Conservation (phyloP, 2,113 vertebrate genomes). For the Pithys albifrons region DNA sequence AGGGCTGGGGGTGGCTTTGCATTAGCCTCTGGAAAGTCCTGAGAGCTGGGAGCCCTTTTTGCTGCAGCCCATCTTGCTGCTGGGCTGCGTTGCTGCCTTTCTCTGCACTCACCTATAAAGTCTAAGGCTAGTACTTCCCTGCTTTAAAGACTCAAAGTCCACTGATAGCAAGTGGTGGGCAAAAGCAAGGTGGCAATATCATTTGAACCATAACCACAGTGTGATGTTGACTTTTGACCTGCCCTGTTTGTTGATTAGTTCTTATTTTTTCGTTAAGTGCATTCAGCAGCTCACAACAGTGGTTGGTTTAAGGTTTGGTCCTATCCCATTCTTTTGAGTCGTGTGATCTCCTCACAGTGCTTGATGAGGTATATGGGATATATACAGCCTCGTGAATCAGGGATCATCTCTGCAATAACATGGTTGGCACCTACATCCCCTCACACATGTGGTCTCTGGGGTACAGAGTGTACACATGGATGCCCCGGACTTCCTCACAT, state of each 20-base stretch:
- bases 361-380: background rate
- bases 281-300: background rate
- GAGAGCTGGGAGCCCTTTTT: background rate
- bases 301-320: background rate
- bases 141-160: background rate
- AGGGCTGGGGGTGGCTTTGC: background rate
- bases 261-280: background rate
- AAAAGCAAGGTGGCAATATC: fast-evolving
- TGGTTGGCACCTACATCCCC: background rate
- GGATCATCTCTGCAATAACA: fast-evolving
- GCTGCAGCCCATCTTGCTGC: background rate
- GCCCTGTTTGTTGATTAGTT: background rate
- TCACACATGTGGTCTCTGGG: background rate
- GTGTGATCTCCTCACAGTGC: background rate
- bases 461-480: background rate
- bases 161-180: background rate
- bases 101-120: background rate
- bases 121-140: background rate
- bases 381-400: background rate
- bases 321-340: background rate
- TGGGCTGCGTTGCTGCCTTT: background rate
- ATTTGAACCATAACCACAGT: background rate
- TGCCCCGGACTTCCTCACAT: background rate
- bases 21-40: background rate
- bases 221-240: background rate